Conservation (phyloP, 2,797 vertebrate genomes). For the Enteromius treurensis region DNA sequence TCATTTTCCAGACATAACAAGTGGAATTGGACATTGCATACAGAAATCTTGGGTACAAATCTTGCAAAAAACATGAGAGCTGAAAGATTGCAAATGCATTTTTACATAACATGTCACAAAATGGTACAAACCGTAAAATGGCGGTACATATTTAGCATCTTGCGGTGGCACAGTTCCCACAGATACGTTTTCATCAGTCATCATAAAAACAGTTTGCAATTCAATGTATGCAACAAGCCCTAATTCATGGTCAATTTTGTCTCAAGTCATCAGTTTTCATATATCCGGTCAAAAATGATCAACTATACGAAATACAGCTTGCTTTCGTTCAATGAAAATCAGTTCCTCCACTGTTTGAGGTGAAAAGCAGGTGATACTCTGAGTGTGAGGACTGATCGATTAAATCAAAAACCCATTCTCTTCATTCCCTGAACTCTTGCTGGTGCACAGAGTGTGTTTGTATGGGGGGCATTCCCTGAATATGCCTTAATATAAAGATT, state of each 20-base stretch:
- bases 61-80: neutral
- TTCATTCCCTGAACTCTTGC: neutral
- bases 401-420: slow-evolving; percentile 55
- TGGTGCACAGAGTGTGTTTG: slow-evolving; percentile 8
- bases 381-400: slow-evolving; percentile 55
- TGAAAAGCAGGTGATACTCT: neutral
- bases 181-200: neutral
- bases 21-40: neutral
- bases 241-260: neutral
- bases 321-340: neutral
- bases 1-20: neutral
- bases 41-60: neutral
- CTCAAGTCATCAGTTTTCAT: neutral
- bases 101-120: neutral
- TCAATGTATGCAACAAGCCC: neutral
- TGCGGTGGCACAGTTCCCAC: neutral
- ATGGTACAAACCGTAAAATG: neutral
- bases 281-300: neutral
- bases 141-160: neutral
- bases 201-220: neutral
- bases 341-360: neutral
- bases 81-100: neutral
- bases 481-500: slow-evolving; percentile 13
- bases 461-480: neutral
- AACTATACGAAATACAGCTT: neutral